Conservation (phyloP, 2,888 invertebrate genomes). For the Drosophila peninsularis region DNA sequence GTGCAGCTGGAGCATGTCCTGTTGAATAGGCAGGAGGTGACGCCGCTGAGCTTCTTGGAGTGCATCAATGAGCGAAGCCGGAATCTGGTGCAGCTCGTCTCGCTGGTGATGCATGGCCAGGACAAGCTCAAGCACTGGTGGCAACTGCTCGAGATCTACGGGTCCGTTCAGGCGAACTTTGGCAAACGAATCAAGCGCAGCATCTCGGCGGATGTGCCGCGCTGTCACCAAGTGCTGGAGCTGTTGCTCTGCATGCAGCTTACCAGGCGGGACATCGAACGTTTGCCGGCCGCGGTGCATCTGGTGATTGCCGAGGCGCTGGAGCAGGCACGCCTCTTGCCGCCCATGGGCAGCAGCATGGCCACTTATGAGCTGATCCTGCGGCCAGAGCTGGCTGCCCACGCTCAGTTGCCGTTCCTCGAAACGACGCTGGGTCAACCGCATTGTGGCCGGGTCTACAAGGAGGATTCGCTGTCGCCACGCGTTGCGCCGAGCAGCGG, state of each 20-base stretch:
- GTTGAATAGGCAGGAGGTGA: constrained; percentile 85
- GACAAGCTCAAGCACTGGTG: constrained; percentile 82
- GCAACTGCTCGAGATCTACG: constrained; percentile 77
- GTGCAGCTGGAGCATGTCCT: constrained; percentile 89
- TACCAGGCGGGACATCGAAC: constrained; percentile 87
- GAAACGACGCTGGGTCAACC: constrained; percentile 36
- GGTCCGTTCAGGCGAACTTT: constrained; percentile 73
- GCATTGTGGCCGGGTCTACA: constrained; percentile 71
- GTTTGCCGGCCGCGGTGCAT: constrained; percentile 89
- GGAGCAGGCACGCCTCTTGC: constrained; percentile 88
- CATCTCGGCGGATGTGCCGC: constrained; percentile 74
- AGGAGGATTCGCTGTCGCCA: constrained; percentile 83
- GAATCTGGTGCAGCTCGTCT: constrained; percentile 87
- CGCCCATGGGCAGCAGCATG: constrained; percentile 89
- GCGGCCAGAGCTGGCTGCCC: constrained; percentile 88
- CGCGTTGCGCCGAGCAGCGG: constrained; percentile 79
- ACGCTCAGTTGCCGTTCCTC: constrained; percentile 83
- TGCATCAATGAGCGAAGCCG: constrained; percentile 90
- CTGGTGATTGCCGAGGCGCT: constrained; percentile 89
- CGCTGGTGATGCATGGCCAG: constrained; percentile 81
- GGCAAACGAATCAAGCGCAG: constrained; percentile 74
- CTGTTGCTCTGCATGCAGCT: constrained; percentile 85
- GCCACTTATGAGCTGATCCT: constrained; percentile 89
- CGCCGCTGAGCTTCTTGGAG: constrained; percentile 90
- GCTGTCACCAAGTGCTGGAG: constrained; percentile 83